These are phyloP conservation scores for Liolophura sinensis DNA, from an alignment of 1,140 invertebrate genomes.

Conservation along the genomic window DNA sequence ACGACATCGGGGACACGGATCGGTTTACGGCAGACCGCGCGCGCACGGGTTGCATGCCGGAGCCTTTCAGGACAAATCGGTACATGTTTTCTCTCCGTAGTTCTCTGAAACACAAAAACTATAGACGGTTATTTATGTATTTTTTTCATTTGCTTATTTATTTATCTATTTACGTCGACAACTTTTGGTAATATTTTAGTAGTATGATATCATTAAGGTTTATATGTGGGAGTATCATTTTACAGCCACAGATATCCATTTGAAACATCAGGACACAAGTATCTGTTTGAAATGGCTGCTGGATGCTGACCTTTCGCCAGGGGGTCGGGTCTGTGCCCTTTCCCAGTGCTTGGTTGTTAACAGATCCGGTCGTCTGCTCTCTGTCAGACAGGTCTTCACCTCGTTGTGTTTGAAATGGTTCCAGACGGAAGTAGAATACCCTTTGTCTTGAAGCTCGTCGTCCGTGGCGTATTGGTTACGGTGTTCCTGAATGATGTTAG, in stretches of 20 bases:
- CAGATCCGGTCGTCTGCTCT: slow-evolving; percentile 34
- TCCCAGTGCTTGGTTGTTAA: slow-evolving; percentile 19
- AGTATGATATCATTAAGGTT: too few relatives aligned
- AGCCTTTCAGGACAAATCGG: slow-evolving; percentile 34
- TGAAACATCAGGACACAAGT: too few relatives aligned
- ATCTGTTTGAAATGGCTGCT: too few relatives aligned
- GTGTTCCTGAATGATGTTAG: slow-evolving; percentile 23
- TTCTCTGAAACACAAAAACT: slow-evolving; percentile 14
- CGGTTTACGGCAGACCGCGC: slow-evolving; percentile 10
- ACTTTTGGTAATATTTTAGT: too few relatives aligned
- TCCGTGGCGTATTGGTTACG: slow-evolving; percentile 30
- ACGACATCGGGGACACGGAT: background rate
- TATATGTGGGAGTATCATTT: too few relatives aligned
- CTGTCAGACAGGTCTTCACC: slow-evolving; percentile 30
- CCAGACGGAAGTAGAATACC: slow-evolving; percentile 38
- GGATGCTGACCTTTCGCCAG: slow-evolving; percentile 23
- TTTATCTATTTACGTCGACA: too few relatives aligned
- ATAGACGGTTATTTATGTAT: too few relatives aligned
- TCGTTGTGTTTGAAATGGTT: slow-evolving; percentile 38
- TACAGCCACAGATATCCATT: too few relatives aligned
- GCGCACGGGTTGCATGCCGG: slow-evolving; percentile 22
- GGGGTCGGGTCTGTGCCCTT: slow-evolving; percentile 24
- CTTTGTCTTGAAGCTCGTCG: slow-evolving; percentile 30
- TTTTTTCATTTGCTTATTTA: too few relatives aligned
- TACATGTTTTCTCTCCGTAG: slow-evolving; percentile 35